A percentile compares a stretch with the other conserved stretches of the same genome.
Evolutionary conservation across 2,888 invertebrate species (phyloP).

Genomic region (Netelia virgata): DNA sequence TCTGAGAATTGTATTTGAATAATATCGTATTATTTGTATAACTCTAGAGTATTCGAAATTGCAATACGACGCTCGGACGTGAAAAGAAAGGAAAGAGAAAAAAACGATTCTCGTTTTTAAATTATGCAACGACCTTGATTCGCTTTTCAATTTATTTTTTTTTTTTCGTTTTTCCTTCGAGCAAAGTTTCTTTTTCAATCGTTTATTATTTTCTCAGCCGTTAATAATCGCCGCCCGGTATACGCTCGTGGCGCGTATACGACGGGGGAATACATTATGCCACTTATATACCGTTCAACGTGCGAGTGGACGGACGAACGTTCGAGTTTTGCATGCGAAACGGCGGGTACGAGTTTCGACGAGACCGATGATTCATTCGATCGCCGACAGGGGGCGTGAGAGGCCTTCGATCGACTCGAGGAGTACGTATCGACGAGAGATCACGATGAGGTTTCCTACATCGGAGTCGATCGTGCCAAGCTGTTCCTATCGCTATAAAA

Average conservation of each 20-base stretch:
- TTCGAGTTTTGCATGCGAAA: slow-evolving; percentile 54
- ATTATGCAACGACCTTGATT: not conserved
- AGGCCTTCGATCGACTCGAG: slow-evolving; percentile 20
- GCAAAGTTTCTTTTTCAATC: not conserved
- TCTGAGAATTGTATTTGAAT: too few species aligned
- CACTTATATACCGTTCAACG: not conserved
- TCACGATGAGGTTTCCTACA: slow-evolving; percentile 22
- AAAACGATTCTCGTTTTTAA: not conserved
- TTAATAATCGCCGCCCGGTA: not conserved
- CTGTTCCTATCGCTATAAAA: not conserved
- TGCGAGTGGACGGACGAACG: slow-evolving; percentile 29
- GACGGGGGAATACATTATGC: not conserved
- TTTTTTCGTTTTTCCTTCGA: not conserved
- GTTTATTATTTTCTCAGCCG: slow-evolving; percentile 13
- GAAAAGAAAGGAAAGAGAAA: too few species aligned
- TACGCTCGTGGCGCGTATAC: not conserved
- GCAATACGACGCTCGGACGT: too few species aligned
- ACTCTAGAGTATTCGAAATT: too few species aligned
- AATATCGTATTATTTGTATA: too few species aligned
- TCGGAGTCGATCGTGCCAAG: slow-evolving; percentile 1
- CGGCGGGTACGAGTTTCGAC: slow-evolving; percentile 14
- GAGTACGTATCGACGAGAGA: not conserved
- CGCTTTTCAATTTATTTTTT: not conserved
- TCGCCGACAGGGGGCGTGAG: slow-evolving; percentile 19
- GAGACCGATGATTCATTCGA: slow-evolving; percentile 53